phyloP scores from a whole-genome alignment of 2,113 vertebrate species.

The Taxidea taxus region DNA sequence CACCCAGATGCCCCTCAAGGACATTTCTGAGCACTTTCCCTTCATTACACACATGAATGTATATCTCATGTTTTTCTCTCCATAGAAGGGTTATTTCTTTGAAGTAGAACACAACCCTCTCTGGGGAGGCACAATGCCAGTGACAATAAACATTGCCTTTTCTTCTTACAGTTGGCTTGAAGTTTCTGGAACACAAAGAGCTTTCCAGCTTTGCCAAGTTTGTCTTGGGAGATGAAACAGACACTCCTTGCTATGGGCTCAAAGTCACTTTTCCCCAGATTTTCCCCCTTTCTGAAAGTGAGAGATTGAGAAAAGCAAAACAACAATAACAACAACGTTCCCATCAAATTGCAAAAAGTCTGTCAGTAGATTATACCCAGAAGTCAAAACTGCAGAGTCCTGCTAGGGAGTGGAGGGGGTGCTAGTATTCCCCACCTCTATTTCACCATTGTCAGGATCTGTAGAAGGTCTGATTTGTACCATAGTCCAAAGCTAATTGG shows the following conservation, averaged over 20 bases:
- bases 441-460: not conserved
- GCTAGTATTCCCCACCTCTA: fast-evolving
- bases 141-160: not conserved
- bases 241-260: not conserved
- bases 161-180: not conserved
- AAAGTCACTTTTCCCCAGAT: not conserved
- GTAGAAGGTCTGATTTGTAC: not conserved
- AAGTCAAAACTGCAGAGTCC: not conserved
- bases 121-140: not conserved
- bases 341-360: not conserved
- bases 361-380: not conserved
- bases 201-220: not conserved
- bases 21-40: not conserved
- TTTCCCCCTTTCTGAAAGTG: not conserved
- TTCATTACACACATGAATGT: fast-evolving
- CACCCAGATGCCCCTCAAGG: too few relatives aligned
- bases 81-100: not conserved
- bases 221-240: not conserved
- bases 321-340: not conserved
- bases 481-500: fast-evolving
- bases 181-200: not conserved
- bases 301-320: not conserved
- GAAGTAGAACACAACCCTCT: not conserved
- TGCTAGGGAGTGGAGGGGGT: too few relatives aligned
- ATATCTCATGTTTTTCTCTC: not conserved